Evolutionary conservation across 2,113 vertebrate species (phyloP).

Genomic region (Lucifuga dentata): DNA sequence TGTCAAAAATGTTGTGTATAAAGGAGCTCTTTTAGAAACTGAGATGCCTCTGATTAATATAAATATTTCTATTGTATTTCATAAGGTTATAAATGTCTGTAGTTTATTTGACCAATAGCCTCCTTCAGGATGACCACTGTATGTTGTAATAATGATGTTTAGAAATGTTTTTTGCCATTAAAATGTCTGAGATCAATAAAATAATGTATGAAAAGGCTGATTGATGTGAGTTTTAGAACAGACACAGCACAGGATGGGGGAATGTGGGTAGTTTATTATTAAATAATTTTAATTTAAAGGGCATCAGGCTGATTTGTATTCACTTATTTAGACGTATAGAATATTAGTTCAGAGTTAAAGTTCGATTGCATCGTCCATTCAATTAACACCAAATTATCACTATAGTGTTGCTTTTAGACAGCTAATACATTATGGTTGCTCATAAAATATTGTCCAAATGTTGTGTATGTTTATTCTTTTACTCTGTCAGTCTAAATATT

Average conservation of each 20-base stretch:
- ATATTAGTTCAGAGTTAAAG: too few relatives aligned
- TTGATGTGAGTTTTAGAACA: not conserved
- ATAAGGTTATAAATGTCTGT: conserved; percentile 44
- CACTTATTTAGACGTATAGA: too few relatives aligned
- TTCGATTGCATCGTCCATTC: too few relatives aligned
- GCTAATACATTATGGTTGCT: too few relatives aligned
- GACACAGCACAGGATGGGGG: not conserved
- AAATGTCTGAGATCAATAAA: conserved; percentile 71
- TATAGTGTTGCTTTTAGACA: not conserved
- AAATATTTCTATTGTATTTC: conserved; percentile 75
- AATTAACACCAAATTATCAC: too few relatives aligned
- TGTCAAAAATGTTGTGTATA: conserved; percentile 69
- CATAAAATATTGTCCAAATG: too few relatives aligned
- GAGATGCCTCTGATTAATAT: conserved; percentile 72
- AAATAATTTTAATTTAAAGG: too few relatives aligned
- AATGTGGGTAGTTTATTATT: too few relatives aligned
- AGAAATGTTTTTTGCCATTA: conserved; percentile 45
- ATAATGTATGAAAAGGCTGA: conserved; percentile 28
- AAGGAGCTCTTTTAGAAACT: conserved; percentile 77
- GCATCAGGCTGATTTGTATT: too few relatives aligned
- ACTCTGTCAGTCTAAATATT: too few relatives aligned
- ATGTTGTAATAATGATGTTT: conserved; percentile 62
- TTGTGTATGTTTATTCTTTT: too few relatives aligned
- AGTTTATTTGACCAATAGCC: conserved; percentile 63
- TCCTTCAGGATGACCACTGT: conserved; percentile 43